A percentile compares a stretch with the other conserved stretches of the same genome.
Evolutionary conservation across 1,140 invertebrate genomes (phyloP).

Genomic region (Aethina tumida): DNA sequence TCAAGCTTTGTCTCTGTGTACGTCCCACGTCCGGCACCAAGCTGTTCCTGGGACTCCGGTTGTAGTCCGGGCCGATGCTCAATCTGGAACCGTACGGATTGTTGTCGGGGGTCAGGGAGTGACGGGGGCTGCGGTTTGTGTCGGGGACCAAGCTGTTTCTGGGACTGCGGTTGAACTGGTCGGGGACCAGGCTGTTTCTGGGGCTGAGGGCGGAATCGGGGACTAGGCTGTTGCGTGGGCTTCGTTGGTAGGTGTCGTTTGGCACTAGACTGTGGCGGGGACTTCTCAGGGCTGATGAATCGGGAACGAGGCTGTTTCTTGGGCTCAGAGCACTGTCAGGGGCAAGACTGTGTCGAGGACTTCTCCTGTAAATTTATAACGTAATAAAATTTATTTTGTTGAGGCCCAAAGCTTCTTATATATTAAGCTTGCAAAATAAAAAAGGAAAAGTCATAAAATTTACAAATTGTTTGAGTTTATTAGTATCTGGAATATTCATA

Average conservation of each 20-base stretch:
- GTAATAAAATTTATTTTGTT: no score
- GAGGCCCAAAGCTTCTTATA: no score
- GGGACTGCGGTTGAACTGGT: conserved; percentile 51
- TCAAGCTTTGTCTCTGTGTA: conserved; percentile 40
- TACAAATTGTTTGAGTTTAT: no score
- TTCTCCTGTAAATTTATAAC: no score
- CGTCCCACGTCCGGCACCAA: conserved; percentile 41
- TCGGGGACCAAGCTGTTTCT: conserved; percentile 53
- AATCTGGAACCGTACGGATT: conserved; percentile 24
- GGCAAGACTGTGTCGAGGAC: conserved; percentile 42
- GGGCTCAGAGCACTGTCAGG: conserved; percentile 46
- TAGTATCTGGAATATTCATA: no score
- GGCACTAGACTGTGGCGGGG: conserved; percentile 40
- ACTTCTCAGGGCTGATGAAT: conserved; percentile 38
- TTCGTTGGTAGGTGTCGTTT: conserved; percentile 36
- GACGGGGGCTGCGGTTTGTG: conserved; percentile 42
- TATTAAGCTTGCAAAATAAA: no score
- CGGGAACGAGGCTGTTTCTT: conserved; percentile 50
- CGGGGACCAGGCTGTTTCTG: conserved; percentile 41
- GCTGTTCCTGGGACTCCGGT: conserved; percentile 49
- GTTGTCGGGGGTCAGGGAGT: conserved; percentile 46
- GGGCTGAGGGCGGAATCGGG: conserved; percentile 40
- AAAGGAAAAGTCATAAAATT: no score
- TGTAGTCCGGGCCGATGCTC: conserved; percentile 33
- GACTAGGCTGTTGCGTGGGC: conserved; percentile 35